phyloP scores from a whole-genome alignment of 2,888 invertebrate genomes.

The Mythimna pallens region DNA sequence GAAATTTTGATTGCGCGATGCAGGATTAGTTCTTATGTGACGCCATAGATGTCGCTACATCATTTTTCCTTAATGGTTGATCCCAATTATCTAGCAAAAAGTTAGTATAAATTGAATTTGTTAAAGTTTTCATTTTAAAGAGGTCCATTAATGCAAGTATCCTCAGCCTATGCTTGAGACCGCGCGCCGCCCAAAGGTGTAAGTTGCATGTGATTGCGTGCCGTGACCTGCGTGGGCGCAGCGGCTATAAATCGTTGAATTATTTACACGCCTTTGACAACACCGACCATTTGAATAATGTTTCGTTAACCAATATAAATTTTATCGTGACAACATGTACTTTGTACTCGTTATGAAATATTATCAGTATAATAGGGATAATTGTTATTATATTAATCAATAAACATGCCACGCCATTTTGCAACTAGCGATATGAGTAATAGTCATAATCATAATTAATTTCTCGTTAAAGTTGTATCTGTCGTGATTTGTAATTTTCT shows the following conservation, averaged over 20 bases:
- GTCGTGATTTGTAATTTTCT: slow-evolving; percentile 40
- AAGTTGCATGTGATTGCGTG: slow-evolving; percentile 58
- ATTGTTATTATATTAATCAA: slow-evolving; percentile 57
- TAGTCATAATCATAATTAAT: slow-evolving; percentile 46
- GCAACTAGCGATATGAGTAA: slow-evolving; percentile 37
- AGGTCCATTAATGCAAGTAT: background rate
- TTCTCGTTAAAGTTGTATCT: slow-evolving; percentile 31
- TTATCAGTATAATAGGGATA: slow-evolving; percentile 65
- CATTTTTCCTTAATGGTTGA: background rate
- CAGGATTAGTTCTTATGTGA: too few species aligned
- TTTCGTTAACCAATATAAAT: slow-evolving; percentile 63
- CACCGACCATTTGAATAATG: slow-evolving; percentile 61
- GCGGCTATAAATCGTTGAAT: slow-evolving; percentile 62
- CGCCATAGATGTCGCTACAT: too few species aligned
- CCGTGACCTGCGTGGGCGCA: slow-evolving; percentile 65
- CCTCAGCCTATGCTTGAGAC: slow-evolving; percentile 15
- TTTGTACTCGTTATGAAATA: slow-evolving; percentile 57
- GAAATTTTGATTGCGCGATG: too few species aligned
- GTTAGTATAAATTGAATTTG: background rate
- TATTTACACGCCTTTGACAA: slow-evolving; percentile 65
- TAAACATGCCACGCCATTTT: slow-evolving; percentile 44
- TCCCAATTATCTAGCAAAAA: background rate
- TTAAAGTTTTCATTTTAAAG: background rate
- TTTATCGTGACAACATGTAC: slow-evolving; percentile 57
- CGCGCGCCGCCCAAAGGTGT: slow-evolving; percentile 55